Percentiles rank a stretch among this genome's conserved stretches.
Conservation (phyloP, 2,888 invertebrate species). For the Lasius platythorax region DNA sequence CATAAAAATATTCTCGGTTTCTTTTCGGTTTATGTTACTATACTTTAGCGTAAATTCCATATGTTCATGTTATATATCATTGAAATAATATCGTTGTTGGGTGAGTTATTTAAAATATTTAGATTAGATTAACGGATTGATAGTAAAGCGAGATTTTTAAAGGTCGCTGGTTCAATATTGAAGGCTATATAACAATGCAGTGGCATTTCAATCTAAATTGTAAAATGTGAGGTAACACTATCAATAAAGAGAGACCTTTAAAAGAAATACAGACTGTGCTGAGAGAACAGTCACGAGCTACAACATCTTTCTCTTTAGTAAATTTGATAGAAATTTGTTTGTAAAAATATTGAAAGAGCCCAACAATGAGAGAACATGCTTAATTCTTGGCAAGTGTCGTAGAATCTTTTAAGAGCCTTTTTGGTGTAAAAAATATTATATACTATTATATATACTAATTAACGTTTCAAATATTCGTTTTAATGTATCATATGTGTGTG, state of each 20-base stretch:
- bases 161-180: conserved; percentile 55
- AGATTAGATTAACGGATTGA: background rate
- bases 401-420: background rate
- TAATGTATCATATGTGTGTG: background rate
- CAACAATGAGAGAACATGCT: background rate
- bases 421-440: background rate
- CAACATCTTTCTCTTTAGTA: background rate
- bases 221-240: background rate
- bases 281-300: background rate
- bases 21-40: background rate
- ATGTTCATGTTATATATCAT: background rate
- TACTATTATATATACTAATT: background rate
- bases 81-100: background rate
- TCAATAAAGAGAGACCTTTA: conserved; percentile 25
- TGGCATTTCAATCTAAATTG: conserved; percentile 68
- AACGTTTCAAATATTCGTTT: background rate
- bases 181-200: conserved; percentile 62
- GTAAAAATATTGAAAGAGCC: background rate
- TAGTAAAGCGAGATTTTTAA: conserved; percentile 35
- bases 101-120: background rate
- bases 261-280: conserved; percentile 2
- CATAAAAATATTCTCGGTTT: background rate
- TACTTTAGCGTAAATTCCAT: background rate
- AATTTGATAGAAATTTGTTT: background rate
- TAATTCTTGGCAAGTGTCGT: background rate